Evolutionary conservation across 2,113 vertebrate species (phyloP).

Genomic region (Pogona vitticeps): DNA sequence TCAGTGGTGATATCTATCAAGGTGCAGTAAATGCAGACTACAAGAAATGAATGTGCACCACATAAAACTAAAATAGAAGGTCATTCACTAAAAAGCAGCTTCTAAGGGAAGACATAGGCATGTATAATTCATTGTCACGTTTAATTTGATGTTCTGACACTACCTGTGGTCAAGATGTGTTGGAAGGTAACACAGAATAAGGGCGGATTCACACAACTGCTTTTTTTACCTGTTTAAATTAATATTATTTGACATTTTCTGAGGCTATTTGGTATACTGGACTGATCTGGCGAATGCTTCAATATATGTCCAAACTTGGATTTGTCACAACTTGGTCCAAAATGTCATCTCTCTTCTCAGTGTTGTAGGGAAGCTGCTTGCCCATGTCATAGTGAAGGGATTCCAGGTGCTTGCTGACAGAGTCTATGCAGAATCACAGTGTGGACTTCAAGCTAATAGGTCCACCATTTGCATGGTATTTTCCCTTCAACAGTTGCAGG

Average conservation of each 20-base stretch:
- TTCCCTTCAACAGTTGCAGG: no score
- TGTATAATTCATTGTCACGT: constrained; percentile 61
- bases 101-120: constrained; percentile 58
- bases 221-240: neutral
- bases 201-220: neutral
- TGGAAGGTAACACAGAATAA: constrained; percentile 46
- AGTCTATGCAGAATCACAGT: no score
- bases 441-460: no score
- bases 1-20: constrained; percentile 66
- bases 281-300: neutral
- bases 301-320: neutral
- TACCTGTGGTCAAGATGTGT: constrained; percentile 47
- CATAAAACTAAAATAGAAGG: constrained; percentile 47
- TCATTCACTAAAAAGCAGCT: constrained; percentile 45
- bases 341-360: no score
- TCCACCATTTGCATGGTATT: no score
- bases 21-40: constrained; percentile 64
- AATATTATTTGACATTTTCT: neutral
- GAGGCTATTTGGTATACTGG: neutral
- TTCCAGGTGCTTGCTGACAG: no score
- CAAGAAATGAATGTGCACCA: constrained; percentile 40
- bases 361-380: no score
- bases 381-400: no score
- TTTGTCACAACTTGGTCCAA: neutral
- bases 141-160: constrained; percentile 66